Evolutionary conservation across 2,113 vertebrate species (phyloP).

Genomic region (human (Homo sapiens)): DNA sequence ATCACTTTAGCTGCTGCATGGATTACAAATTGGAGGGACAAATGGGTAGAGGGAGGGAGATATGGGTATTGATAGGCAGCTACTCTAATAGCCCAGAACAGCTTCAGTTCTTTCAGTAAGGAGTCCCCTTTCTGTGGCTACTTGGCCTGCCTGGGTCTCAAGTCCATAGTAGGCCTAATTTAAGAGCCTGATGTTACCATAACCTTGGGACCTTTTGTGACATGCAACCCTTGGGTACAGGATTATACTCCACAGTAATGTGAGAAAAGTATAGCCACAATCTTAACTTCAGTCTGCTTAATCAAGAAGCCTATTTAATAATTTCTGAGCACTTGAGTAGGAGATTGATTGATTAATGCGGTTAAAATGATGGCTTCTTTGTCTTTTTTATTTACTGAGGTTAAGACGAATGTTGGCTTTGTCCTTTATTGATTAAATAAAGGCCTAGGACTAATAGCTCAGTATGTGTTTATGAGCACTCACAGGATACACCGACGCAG

Average conservation of each 20-base stretch:
- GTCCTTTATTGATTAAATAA: slow-evolving; percentile 6
- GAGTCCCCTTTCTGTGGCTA: neutral
- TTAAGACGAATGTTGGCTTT: slow-evolving; percentile 51
- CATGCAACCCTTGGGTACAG: neutral
- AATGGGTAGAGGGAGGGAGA: neutral
- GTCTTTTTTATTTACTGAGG: neutral
- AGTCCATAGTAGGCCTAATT: neutral
- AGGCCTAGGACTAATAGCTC: neutral
- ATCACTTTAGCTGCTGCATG: neutral
- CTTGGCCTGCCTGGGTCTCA: neutral
- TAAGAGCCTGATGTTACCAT: neutral
- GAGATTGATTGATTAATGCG: slow-evolving; percentile 64
- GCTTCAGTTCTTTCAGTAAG: neutral
- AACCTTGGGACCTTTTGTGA: no score
- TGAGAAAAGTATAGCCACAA: neutral
- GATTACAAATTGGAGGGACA: neutral
- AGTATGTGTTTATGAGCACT: neutral
- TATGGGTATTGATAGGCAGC: neutral
- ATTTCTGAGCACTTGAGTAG: slow-evolving; percentile 65
- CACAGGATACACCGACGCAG: neutral
- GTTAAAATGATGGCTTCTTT: slow-evolving; percentile 40
- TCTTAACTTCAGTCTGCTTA: slow-evolving; percentile 32
- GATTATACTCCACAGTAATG: neutral
- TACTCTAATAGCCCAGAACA: rapidly evolving
- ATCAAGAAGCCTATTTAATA: slow-evolving; percentile 59